A percentile compares a stretch with the other conserved stretches of the same genome.
phyloP scores from a whole-genome alignment of 2,797 vertebrate species.

The Megaceryle alcyon region DNA sequence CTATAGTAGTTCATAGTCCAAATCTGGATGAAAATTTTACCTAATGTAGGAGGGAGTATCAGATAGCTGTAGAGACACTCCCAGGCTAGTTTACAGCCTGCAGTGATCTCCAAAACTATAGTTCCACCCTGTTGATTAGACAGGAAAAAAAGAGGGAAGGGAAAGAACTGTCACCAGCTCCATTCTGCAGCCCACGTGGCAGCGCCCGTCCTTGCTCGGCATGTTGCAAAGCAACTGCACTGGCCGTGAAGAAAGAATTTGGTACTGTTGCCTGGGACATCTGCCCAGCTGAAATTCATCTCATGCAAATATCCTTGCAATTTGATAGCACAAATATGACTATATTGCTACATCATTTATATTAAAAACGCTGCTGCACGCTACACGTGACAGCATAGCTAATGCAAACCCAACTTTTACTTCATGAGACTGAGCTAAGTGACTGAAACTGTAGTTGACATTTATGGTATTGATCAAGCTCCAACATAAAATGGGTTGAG shows the following conservation, averaged over 20 bases:
- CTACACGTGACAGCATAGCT: background rate
- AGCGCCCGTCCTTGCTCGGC: accelerated
- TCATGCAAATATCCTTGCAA: background rate
- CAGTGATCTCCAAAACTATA: background rate
- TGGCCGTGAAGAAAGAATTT: background rate
- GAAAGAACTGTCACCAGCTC: background rate
- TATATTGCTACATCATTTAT: background rate
- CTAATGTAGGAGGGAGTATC: background rate
- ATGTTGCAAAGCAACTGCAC: background rate
- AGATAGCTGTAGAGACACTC: background rate
- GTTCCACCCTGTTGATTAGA: background rate
- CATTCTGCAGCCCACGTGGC: background rate
- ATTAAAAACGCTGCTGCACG: background rate
- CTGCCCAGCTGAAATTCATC: background rate
- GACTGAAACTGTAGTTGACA: conserved; percentile 22
- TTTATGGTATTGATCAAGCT: conserved; percentile 57
- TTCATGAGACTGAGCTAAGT: background rate
- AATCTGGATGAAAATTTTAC: background rate
- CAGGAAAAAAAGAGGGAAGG: background rate
- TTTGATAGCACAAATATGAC: background rate
- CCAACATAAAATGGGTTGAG: conserved; percentile 7
- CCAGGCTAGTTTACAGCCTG: background rate
- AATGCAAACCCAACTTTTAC: background rate
- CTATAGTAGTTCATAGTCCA: background rate
- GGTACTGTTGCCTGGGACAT: background rate